phyloP scores from a whole-genome alignment of 1,140 invertebrate genomes.

The Meloidogyne hapla region DNA sequence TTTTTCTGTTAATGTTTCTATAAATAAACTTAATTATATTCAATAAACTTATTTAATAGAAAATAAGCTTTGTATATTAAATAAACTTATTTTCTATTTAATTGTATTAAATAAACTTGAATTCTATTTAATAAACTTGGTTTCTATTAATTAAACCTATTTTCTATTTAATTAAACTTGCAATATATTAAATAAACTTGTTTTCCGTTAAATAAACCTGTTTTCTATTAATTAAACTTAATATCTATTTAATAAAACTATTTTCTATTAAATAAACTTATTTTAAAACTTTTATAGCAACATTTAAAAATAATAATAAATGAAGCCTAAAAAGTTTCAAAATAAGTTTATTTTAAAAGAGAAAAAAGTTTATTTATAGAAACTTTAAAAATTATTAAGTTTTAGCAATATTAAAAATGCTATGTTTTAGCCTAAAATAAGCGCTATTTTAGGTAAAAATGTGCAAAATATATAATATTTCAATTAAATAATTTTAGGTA shows the following conservation, averaged over 20 bases:
- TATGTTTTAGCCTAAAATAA: neutral
- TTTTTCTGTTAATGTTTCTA: neutral
- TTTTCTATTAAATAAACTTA: neutral
- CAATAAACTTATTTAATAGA: neutral
- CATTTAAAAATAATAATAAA: too few species aligned
- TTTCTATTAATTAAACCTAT: neutral
- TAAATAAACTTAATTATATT: neutral
- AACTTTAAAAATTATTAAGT: neutral
- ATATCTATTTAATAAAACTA: too few species aligned
- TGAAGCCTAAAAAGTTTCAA: neutral
- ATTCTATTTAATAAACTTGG: neutral
- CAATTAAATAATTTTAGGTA: neutral
- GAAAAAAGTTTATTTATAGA: neutral
- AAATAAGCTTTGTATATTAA: neutral
- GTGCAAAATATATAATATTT: too few species aligned
- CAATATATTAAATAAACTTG: neutral
- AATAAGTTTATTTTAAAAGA: neutral
- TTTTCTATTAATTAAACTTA: too few species aligned
- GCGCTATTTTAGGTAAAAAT: neutral
- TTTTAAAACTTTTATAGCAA: neutral
- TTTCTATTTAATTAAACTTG: neutral
- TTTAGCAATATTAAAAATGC: neutral
- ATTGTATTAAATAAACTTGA: neutral
- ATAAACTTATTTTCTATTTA: neutral
- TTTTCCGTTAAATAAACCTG: too few species aligned